Conservation (phyloP, 2,797 vertebrate species). For the Antennarius maculatus region DNA sequence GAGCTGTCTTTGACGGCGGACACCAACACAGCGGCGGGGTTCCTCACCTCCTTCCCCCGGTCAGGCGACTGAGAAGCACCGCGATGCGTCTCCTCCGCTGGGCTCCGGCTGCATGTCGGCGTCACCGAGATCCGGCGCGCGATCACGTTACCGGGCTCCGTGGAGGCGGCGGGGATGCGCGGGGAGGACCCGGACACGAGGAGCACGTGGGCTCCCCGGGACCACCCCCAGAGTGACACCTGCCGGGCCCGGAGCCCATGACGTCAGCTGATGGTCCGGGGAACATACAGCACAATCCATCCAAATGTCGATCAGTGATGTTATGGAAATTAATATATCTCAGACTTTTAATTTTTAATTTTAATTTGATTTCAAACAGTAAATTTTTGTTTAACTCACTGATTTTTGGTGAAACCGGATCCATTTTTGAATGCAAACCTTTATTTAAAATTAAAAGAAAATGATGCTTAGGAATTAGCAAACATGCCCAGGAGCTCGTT, state of each 20-base stretch:
- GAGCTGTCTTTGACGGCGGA: slow-evolving; percentile 41
- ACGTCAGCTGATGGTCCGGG: background rate
- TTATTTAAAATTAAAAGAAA: no score
- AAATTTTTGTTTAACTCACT: no score
- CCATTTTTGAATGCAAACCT: no score
- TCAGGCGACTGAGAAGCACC: slow-evolving; percentile 2
- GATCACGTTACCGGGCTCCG: background rate
- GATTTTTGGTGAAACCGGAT: no score
- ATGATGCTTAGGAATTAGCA: no score
- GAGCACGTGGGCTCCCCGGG: slow-evolving; percentile 60
- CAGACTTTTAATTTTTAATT: no score
- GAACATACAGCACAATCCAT: no score
- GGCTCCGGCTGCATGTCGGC: slow-evolving; percentile 23
- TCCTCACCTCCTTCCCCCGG: slow-evolving; percentile 28
- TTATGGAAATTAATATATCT: no score
- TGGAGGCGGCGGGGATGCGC: slow-evolving; percentile 48
- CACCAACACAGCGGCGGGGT: slow-evolving; percentile 38
- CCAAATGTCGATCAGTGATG: no score
- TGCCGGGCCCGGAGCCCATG: background rate
- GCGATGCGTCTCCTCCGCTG: background rate
- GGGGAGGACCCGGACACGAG: slow-evolving; percentile 48
- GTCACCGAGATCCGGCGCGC: background rate
- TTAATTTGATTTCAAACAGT: no score
- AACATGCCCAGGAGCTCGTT: no score
- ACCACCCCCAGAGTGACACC: slow-evolving; percentile 28